Percentiles rank a stretch among this genome's conserved stretches.
Evolutionary conservation across 2,113 vertebrate genomes (phyloP).

Genomic region (Montifringilla adamsi): DNA sequence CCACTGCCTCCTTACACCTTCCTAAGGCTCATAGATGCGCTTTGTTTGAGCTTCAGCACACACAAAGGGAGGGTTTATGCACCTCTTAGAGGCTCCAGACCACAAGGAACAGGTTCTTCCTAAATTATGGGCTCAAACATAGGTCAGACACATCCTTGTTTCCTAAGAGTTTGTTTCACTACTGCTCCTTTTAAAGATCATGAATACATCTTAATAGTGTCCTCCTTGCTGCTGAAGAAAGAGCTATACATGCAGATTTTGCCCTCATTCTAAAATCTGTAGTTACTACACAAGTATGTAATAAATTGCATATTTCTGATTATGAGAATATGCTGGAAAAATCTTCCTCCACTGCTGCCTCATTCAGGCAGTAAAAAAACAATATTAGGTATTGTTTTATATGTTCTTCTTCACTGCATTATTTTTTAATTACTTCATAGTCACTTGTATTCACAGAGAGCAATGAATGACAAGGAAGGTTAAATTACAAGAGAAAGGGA

Average conservation of each 20-base stretch:
- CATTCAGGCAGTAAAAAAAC: background rate
- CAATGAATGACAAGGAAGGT: background rate
- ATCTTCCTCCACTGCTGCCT: background rate
- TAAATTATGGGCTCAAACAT: background rate
- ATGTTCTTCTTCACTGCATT: background rate
- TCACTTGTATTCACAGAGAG: background rate
- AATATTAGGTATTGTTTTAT: background rate
- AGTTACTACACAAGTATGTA: background rate
- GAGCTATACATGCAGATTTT: background rate
- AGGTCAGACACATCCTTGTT: background rate
- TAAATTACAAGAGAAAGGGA: background rate
- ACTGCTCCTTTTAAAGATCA: background rate
- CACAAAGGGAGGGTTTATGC: background rate
- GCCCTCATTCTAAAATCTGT: background rate
- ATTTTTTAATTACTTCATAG: background rate
- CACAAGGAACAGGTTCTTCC: background rate
- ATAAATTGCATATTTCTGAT: background rate
- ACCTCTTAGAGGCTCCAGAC: background rate
- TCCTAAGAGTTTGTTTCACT: background rate
- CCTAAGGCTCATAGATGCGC: background rate
- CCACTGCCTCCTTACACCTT: background rate
- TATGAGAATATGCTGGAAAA: background rate
- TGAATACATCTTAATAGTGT: background rate
- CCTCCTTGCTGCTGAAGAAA: background rate
- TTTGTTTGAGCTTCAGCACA: background rate